Percentiles rank a stretch among this genome's conserved stretches.
Conservation (phyloP, 35 echinoderm and acorn worm species). For the Heliocidaris tuberculata region DNA sequence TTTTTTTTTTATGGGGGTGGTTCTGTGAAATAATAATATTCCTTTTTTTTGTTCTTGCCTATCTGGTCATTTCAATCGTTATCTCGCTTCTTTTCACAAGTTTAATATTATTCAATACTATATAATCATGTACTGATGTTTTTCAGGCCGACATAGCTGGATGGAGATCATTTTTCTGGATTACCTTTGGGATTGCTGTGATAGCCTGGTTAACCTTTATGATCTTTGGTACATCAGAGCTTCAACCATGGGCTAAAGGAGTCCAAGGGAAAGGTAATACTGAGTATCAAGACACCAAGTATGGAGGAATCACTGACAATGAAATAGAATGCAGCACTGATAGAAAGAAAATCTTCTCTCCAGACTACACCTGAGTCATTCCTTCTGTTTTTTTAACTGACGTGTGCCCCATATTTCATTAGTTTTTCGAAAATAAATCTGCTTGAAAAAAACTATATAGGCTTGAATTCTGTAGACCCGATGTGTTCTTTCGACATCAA, state of each 20-base stretch:
- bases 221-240: slow-evolving; percentile 50
- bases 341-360: background rate
- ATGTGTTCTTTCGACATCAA: too few relatives aligned
- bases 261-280: background rate
- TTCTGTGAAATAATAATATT: too few relatives aligned
- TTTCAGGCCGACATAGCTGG: slow-evolving; percentile 52
- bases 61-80: too few relatives aligned
- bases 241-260: slow-evolving; percentile 68
- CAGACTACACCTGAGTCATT: background rate
- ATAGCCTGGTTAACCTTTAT: slow-evolving; percentile 51
- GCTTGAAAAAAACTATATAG: too few relatives aligned
- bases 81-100: too few relatives aligned
- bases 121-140: background rate
- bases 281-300: background rate
- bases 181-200: slow-evolving; percentile 58
- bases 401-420: too few relatives aligned
- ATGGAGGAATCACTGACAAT: background rate
- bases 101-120: background rate
- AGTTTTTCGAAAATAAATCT: too few relatives aligned
- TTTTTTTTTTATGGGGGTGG: too few relatives aligned
- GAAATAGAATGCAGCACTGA: background rate
- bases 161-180: slow-evolving; percentile 74
- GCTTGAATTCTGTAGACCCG: too few relatives aligned
- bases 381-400: too few relatives aligned
- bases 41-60: too few relatives aligned